Evolutionary conservation across 2,888 invertebrate genomes (phyloP), one percentile per base, ranked within the genome.

Genomic region (Rhamphomyia laevipes): DNA sequence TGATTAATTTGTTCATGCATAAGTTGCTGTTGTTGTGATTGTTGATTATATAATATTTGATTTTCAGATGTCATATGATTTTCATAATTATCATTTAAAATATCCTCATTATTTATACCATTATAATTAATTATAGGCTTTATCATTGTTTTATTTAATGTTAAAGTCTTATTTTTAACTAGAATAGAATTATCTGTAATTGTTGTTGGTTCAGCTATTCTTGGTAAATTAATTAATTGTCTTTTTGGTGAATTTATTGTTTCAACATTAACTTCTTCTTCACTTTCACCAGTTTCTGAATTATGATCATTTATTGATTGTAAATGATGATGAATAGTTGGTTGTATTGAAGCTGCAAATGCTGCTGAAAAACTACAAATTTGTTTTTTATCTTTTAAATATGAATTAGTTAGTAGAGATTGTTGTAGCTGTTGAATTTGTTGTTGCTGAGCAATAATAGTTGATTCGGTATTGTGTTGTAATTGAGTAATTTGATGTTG

Each of bases 1-100:
- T 41, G 48, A 37, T 45, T 40, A 15, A 15, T 30, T 23, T 21
- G 42, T 17, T 48, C 49, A 38, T 31, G 44, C 17, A 41, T 41
- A 13, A 43, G 45, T 35, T 16, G 47, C 46, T 51, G 37, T 12
- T 49, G 44, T 9, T 46, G 44, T n/a, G 16, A 49, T 23, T 31
- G 42, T 16, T 40, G 50, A 17, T 42, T 35, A 5, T n/a, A 35
- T 35, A 35, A 35, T 7, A 35, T 35, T 35, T 35, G 35, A n/a
- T n/a, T 35, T n/a, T 13, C n/a, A n/a, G 35, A n/a, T 13, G 35
- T 35, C 9, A n/a, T 13, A n/a, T 13, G 13, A n/a, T 35, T 13
- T n/a, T 13, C n/a, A n/a, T 35, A 13, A 13, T 35, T n/a, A 7
- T 13, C n/a, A 35, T 35, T 35, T n/a, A 35, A 35, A 6, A 27